Evolutionary conservation across 2,888 invertebrate species (phyloP).

Genomic region (Eristalinus aeneus): DNA sequence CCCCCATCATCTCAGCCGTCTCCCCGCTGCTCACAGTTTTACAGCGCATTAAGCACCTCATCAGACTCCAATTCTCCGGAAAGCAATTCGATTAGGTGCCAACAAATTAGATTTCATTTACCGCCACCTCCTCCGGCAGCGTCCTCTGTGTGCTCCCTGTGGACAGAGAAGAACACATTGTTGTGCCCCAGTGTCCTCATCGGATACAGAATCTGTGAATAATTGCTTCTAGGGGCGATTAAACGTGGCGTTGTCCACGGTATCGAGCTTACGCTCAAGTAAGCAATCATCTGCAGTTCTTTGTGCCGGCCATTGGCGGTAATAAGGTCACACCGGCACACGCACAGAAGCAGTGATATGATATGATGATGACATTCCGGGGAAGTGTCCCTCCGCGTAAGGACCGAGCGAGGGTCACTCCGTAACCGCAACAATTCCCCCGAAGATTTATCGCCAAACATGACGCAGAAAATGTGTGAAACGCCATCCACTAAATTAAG

Average conservation of each 20-base stretch:
- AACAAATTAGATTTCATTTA: conserved; percentile 43
- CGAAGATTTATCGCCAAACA: conserved; percentile 36
- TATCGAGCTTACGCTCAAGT: conserved; percentile 38
- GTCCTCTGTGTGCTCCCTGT: neutral
- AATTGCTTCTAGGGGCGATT: conserved; percentile 37
- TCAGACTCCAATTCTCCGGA: conserved; percentile 52
- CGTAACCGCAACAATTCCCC: conserved; percentile 15
- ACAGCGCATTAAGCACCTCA: conserved; percentile 63
- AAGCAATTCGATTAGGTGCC: conserved; percentile 67
- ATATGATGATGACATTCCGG: too few species aligned
- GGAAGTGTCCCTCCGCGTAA: neutral
- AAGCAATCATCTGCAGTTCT: conserved; percentile 33
- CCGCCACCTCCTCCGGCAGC: neutral
- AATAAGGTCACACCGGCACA: conserved; percentile 45
- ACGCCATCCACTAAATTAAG: conserved; percentile 53
- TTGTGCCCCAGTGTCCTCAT: conserved; percentile 37
- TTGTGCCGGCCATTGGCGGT: conserved; percentile 11
- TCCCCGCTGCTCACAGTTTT: conserved; percentile 30
- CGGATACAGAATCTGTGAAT: conserved; percentile 52
- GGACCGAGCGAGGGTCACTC: too few species aligned
- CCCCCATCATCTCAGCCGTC: neutral
- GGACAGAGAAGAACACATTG: neutral
- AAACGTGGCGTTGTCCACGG: conserved; percentile 15
- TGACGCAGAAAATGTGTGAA: conserved; percentile 38
- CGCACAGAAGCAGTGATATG: conserved; percentile 32